These are phyloP conservation scores for Microctonus aethiopoides DNA, from an alignment of 2,888 invertebrate genomes.

Conservation along the genomic window DNA sequence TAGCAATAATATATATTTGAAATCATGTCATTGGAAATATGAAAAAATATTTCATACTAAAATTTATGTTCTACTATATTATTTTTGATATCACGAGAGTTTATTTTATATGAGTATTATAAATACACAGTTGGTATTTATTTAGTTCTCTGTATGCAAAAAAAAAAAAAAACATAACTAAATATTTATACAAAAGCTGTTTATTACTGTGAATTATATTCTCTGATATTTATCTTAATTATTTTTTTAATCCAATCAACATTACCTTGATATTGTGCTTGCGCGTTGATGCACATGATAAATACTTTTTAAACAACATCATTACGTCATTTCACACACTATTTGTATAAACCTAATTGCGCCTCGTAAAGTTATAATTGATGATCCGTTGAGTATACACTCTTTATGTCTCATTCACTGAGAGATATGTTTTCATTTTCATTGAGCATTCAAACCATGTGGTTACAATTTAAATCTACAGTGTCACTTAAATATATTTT, in stretches of 20 bases:
- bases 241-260: background rate
- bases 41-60: too few species aligned
- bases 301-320: conserved; percentile 28
- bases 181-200: background rate
- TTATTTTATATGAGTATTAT: background rate
- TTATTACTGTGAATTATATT: background rate
- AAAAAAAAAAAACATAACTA: background rate
- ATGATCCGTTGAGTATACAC: conserved; percentile 21
- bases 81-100: too few species aligned
- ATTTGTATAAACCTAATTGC: conserved; percentile 15
- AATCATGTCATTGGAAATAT: too few species aligned
- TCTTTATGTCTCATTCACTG: conserved; percentile 25
- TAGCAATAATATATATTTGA: too few species aligned
- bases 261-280: conserved; percentile 2
- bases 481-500: background rate
- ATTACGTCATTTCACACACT: conserved; percentile 10
- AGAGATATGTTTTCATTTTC: conserved; percentile 8
- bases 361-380: conserved; percentile 29
- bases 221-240: background rate
- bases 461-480: background rate
- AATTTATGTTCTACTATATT: too few species aligned
- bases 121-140: background rate
- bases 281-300: conserved; percentile 9
- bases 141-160: background rate
- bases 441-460: conserved; percentile 5